Evolutionary conservation across 1,140 invertebrate species (phyloP).

Genomic region (Nephila pilipes): DNA sequence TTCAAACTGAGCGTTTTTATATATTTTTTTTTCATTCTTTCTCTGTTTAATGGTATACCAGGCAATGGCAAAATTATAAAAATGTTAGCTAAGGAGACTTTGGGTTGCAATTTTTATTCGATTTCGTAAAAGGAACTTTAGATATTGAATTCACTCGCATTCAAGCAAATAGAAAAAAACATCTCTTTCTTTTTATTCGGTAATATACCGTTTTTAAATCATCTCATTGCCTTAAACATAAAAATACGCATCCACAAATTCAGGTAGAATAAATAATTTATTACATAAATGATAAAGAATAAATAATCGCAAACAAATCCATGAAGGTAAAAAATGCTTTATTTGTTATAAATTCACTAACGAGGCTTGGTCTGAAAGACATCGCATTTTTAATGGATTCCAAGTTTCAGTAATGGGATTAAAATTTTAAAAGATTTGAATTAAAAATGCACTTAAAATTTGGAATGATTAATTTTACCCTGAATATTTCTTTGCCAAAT

Average conservation of each 20-base stretch:
- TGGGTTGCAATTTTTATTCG: slow-evolving; percentile 2
- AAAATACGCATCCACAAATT: not conserved
- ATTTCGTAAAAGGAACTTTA: slow-evolving; percentile 17
- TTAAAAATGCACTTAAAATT: too few relatives aligned
- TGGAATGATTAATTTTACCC: too few relatives aligned
- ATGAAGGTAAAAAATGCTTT: too few relatives aligned
- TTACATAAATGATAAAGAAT: not conserved
- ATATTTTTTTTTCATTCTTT: not conserved
- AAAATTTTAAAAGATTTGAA: too few relatives aligned
- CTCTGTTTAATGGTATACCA: slow-evolving; percentile 15
- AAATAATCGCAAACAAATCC: too few relatives aligned
- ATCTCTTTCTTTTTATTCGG: not conserved
- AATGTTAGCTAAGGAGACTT: not conserved
- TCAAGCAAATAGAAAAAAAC: not conserved
- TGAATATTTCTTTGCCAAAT: too few relatives aligned
- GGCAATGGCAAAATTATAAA: slow-evolving; percentile 55
- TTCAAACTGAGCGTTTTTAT: not conserved
- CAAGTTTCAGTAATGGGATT: too few relatives aligned
- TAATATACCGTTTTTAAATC: not conserved
- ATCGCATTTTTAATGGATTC: too few relatives aligned
- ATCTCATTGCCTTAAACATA: slow-evolving; percentile 5
- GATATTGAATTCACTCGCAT: slow-evolving; percentile 11
- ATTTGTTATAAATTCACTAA: too few relatives aligned
- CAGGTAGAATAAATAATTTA: not conserved
- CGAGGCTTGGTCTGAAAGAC: too few relatives aligned